Percentiles rank a stretch among this genome's conserved stretches.
Conservation (phyloP, 2,113 vertebrate genomes). For the Clarias magur region DNA sequence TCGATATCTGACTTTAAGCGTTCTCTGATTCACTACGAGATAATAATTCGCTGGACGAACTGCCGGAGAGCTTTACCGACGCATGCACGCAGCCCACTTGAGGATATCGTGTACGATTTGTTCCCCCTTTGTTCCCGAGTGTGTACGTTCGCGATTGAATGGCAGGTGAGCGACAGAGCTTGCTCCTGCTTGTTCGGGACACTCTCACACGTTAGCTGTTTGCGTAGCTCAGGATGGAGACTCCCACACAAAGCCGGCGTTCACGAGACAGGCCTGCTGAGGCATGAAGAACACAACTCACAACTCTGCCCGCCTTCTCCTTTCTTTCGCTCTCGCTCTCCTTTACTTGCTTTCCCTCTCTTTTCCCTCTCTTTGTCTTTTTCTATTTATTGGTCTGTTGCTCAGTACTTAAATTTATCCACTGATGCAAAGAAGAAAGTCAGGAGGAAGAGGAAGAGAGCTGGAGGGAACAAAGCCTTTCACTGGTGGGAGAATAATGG, state of each 20-base stretch:
- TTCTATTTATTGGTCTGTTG: not conserved
- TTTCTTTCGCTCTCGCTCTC: not conserved
- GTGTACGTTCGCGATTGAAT: not conserved
- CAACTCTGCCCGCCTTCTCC: not conserved
- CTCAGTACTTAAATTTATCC: constrained; percentile 1
- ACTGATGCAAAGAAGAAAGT: constrained; percentile 25
- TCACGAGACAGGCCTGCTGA: constrained; percentile 37
- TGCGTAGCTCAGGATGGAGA: constrained; percentile 27
- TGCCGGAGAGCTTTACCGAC: not conserved
- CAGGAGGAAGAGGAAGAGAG: constrained; percentile 4
- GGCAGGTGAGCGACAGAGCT: not conserved
- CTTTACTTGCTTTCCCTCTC: not conserved
- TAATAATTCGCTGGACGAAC: not conserved
- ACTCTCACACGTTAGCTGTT: not conserved
- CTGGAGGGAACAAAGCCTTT: constrained; percentile 21
- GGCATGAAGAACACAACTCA: constrained; percentile 32
- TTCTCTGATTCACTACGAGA: not conserved
- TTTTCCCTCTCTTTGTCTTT: not conserved
- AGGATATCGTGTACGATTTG: not conserved
- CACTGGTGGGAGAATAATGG: constrained; percentile 13
- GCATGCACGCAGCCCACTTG: not conserved
- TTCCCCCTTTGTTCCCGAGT: not conserved
- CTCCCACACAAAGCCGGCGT: constrained; percentile 9
- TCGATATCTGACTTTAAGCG: not conserved
- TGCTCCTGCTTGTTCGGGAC: constrained; percentile 40